Evolutionary conservation across 2,888 invertebrate genomes (phyloP).

Genomic region (Cyclophora albipunctata): DNA sequence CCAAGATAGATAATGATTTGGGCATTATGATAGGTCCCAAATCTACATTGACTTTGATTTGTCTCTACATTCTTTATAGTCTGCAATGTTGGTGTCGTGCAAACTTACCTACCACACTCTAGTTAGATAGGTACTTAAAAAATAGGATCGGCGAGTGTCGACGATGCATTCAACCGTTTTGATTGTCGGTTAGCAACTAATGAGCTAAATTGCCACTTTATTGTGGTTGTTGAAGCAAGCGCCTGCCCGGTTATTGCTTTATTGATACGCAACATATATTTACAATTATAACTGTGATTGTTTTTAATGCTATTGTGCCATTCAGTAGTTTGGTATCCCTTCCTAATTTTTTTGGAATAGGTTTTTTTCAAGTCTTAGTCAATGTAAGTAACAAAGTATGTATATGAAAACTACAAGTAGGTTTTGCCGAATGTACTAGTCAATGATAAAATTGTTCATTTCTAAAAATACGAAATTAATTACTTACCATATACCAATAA

Average conservation of each 20-base stretch:
- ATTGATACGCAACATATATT: background rate
- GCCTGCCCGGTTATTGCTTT: conserved; percentile 1
- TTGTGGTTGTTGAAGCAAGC: conserved; percentile 6
- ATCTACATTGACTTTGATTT: too few relatives aligned
- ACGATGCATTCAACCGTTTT: conserved; percentile 8
- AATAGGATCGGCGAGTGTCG: background rate
- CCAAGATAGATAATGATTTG: too few relatives aligned
- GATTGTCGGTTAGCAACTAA: conserved; percentile 12
- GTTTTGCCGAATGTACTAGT: too few relatives aligned
- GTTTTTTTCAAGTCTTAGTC: background rate
- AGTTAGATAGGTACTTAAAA: too few relatives aligned
- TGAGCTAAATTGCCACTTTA: conserved; percentile 10
- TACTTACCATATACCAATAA: too few relatives aligned
- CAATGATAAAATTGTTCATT: too few relatives aligned
- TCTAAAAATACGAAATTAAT: too few relatives aligned
- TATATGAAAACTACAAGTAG: background rate
- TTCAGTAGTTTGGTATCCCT: background rate
- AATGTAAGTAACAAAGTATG: background rate
- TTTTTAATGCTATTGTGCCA: background rate
- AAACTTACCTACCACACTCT: too few relatives aligned
- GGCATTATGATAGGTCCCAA: too few relatives aligned
- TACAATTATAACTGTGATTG: background rate
- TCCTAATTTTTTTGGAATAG: background rate
- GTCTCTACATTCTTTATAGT: too few relatives aligned
- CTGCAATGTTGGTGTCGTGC: too few relatives aligned